Conservation (phyloP, 2,888 invertebrate species). For the Theodoxus fluviatilis region DNA sequence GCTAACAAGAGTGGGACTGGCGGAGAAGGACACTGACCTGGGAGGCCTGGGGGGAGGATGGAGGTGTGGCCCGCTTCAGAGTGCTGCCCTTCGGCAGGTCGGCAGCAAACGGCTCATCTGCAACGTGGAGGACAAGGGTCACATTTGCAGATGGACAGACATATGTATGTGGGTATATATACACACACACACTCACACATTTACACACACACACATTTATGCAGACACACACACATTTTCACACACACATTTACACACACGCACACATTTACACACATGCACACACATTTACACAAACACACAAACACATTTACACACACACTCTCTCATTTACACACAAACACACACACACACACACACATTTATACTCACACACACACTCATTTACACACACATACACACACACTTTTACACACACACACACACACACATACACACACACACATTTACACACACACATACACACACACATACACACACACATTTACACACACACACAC, state of each 20-base stretch:
- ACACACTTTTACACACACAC: too few relatives aligned
- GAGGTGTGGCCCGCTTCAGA: slow-evolving; percentile 54
- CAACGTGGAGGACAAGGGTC: neutral
- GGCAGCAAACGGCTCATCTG: slow-evolving; percentile 63
- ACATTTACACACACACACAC: neutral
- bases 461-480: neutral
- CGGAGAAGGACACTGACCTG: slow-evolving; percentile 28
- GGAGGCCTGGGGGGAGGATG: slow-evolving; percentile 40
- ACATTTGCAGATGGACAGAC: neutral
- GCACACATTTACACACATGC: neutral
- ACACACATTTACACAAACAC: neutral
- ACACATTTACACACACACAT: too few relatives aligned
- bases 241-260: neutral
- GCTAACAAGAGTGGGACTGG: too few relatives aligned
- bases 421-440: too few relatives aligned
- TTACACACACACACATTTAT: neutral
- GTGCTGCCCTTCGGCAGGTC: slow-evolving; percentile 63
- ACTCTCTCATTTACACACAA: neutral
- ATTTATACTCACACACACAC: neutral
- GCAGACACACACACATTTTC: neutral
- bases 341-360: neutral
- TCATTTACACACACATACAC: too few relatives aligned
- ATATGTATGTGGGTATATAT: too few relatives aligned
- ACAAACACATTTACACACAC: neutral
- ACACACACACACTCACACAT: neutral